Evolutionary conservation across 1,140 invertebrate genomes (phyloP), one percentile per base, ranked within the genome.

Genomic region (Drosophila auraria): DNA sequence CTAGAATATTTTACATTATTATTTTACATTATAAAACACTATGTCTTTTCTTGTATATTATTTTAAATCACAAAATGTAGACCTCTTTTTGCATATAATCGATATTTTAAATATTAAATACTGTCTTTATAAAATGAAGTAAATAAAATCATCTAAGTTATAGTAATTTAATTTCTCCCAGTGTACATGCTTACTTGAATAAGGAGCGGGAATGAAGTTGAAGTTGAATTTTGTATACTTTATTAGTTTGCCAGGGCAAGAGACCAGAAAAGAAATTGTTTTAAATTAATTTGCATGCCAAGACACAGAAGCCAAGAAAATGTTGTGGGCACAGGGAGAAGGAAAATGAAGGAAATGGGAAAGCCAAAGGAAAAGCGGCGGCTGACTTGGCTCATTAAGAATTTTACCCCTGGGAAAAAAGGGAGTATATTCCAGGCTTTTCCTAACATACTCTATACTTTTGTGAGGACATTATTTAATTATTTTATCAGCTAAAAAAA

Each of bases 281-380:
- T 89, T 66, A 89, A 87, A 83, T 87, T 87, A 89, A 87, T 87
- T 89, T 89, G 76, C 80, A 80, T 77, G 70, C 53, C 59, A 69
- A 57, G 74, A 68, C 62, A 70, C 72, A 64, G 71, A 73, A 75
- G 77, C 64, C 68, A 66, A 70, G 30, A 17, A 47, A 79, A 44
- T 51, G 45, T 36, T 23, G 33, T 12, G 51, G 50, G 3, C 45
- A 14, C 30, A 38, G 12, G 27, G 9, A 20, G 14, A 14, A 49
- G 30, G 53, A 54, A 61, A 71, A 47, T 51, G 17, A 56, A 17
- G 53, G 47, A 61, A 71, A 38, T 59, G 17, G 38, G 40, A 25
- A 72, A 70, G 50, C 33, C 30, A 45, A 58, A 33, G 66, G 58
- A 47, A 40, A 20, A 56, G 42, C n/a, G 44, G 42, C 17, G 47